A percentile compares a stretch with the other conserved stretches of the same genome.
phyloP scores from a whole-genome alignment of 2,888 invertebrate species.

The Scaptomyza cyrtandrae region DNA sequence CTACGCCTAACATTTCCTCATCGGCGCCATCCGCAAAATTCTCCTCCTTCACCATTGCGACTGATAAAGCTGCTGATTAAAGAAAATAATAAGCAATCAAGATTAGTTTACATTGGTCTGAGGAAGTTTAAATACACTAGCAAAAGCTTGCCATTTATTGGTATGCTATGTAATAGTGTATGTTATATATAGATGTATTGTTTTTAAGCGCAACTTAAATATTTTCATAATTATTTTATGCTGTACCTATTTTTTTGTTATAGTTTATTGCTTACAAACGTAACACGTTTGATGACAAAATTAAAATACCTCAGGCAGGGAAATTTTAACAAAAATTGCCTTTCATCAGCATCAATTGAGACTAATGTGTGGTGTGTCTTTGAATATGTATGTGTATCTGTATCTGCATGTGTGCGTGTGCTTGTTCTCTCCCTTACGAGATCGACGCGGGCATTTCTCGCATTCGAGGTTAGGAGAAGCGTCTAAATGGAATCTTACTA shows the following conservation, averaged over 20 bases:
- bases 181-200: too few species aligned
- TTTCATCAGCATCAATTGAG: constrained; percentile 64
- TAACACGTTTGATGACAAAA: neutral
- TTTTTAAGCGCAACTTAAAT: too few species aligned
- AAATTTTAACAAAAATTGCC: constrained; percentile 27
- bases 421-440: neutral
- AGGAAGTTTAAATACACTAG: neutral
- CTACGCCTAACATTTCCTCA: constrained; percentile 88
- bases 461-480: constrained; percentile 36
- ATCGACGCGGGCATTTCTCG: constrained; percentile 1
- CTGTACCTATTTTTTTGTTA: too few species aligned
- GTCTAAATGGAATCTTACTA: neutral
- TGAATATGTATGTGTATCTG: neutral
- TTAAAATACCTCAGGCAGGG: neutral
- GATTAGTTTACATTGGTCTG: neutral
- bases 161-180: too few species aligned
- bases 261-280: neutral
- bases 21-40: constrained; percentile 88
- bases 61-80: constrained; percentile 35
- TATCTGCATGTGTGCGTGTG: constrained; percentile 7
- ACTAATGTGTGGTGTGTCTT: constrained; percentile 13
- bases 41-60: constrained; percentile 85
- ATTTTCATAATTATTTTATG: too few species aligned
- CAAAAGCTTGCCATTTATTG: neutral
- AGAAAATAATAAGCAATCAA: constrained; percentile 4